These are phyloP conservation scores for Clupea harengus DNA, from an alignment of 2,113 vertebrate genomes.

Conservation along the genomic window DNA sequence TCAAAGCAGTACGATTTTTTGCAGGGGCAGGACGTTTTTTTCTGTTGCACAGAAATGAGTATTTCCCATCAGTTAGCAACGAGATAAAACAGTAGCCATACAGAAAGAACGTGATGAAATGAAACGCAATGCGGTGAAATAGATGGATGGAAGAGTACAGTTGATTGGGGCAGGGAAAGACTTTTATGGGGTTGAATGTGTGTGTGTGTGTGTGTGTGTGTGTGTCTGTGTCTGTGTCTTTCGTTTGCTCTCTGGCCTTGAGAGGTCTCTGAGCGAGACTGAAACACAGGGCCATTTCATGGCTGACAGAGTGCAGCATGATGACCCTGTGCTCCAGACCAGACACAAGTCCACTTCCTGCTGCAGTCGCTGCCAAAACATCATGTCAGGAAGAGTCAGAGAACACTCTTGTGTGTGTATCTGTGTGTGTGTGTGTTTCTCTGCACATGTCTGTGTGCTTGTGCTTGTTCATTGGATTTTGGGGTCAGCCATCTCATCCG, in stretches of 20 bases:
- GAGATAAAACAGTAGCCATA: too few species aligned
- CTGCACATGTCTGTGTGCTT: not conserved
- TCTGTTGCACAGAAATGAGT: too few species aligned
- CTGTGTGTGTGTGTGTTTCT: not conserved
- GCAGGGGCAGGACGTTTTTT: too few species aligned
- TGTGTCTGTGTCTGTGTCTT: not conserved
- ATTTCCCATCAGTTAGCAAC: too few species aligned
- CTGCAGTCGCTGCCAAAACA: not conserved
- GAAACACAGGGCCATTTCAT: slow-evolving; percentile 17
- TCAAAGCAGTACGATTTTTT: too few species aligned
- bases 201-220: not conserved
- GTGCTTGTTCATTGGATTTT: slow-evolving; percentile 1
- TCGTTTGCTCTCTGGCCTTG: too few species aligned
- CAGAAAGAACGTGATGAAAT: not conserved
- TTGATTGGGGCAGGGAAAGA: not conserved
- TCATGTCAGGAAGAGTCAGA: not conserved
- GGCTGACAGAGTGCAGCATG: slow-evolving; percentile 5
- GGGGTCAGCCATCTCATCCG: not conserved
- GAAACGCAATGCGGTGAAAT: not conserved
- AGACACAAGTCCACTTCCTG: not conserved
- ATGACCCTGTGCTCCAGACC: slow-evolving; percentile 8
- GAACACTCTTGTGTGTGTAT: not conserved
- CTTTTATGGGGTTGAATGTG: not conserved
- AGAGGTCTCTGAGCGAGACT: too few species aligned
- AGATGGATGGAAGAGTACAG: not conserved